Conservation (phyloP, 53 echinoderm and acorn worm species). For the Crossaster papposus region DNA sequence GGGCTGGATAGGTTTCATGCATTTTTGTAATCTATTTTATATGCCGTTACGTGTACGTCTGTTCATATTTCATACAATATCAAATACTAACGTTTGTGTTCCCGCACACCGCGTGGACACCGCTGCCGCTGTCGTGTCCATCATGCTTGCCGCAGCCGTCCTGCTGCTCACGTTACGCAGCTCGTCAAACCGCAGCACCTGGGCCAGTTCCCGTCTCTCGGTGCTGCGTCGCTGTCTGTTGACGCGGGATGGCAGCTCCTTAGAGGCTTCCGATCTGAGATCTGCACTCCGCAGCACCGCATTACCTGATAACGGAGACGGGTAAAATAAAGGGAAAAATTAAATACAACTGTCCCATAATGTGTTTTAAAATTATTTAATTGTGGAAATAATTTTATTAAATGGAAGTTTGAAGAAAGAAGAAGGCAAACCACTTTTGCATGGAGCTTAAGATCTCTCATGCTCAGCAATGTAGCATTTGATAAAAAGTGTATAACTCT, state of each 20-base stretch:
- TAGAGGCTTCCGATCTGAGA: constrained; percentile 71
- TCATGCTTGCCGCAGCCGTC: constrained; percentile 10
- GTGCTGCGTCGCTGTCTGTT: constrained; percentile 92
- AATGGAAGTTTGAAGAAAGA: no score
- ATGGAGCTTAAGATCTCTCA: no score
- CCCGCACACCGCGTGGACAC: constrained; percentile 79
- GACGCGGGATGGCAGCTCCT: constrained; percentile 84
- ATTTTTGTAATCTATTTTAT: no score
- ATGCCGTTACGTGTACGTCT: no score
- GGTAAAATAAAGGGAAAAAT: background rate
- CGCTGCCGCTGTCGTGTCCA: constrained; percentile 37
- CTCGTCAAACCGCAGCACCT: constrained; percentile 81
- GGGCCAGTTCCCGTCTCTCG: constrained; percentile 80
- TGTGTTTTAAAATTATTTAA: no score
- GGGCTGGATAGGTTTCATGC: no score
- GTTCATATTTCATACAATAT: background rate
- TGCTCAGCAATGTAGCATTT: no score
- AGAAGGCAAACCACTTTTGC: no score
- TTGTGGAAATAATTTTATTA: no score
- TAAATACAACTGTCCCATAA: no score
- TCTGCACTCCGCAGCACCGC: constrained; percentile 43
- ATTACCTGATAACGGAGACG: constrained; percentile 47
- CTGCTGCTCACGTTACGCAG: constrained; percentile 66
- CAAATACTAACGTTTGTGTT: constrained; percentile 92
- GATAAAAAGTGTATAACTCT: no score